Evolutionary conservation across 2,113 vertebrate genomes (phyloP).

Genomic region (Verasper variegatus): DNA sequence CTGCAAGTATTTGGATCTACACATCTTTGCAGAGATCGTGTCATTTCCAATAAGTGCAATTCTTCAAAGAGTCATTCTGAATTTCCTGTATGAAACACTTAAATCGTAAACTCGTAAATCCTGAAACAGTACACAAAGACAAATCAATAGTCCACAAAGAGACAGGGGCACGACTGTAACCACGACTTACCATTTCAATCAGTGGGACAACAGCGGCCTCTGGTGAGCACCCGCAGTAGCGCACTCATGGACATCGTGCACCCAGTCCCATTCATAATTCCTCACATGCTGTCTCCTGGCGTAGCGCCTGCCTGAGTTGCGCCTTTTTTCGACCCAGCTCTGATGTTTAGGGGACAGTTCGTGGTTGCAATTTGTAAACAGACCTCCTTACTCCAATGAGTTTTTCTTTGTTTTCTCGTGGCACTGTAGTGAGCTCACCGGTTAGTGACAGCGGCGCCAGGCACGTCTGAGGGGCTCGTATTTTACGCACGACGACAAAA

Average conservation of each 20-base stretch:
- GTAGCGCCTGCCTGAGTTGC: slow-evolving; percentile 7
- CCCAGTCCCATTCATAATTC: slow-evolving; percentile 72
- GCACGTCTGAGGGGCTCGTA: neutral
- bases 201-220: slow-evolving; percentile 65
- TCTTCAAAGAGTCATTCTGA: neutral
- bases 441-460: neutral
- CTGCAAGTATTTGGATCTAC: too few species aligned
- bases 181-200: slow-evolving; percentile 52
- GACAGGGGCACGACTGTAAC: neutral
- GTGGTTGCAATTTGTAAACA: slow-evolving; percentile 13
- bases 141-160: neutral
- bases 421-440: neutral
- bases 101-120: too few species aligned
- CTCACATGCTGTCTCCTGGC: slow-evolving; percentile 20
- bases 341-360: neutral
- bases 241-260: slow-evolving; percentile 43
- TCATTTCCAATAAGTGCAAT: neutral
- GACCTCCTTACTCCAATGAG: slow-evolving; percentile 1
- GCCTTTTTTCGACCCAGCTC: neutral
- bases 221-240: slow-evolving; percentile 42
- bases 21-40: neutral
- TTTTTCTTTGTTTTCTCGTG: neutral
- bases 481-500: slow-evolving; percentile 29
- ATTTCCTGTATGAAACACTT: neutral
- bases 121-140: neutral